Base-by-base conservation (phyloP, 2,113 vertebrate genomes). In the Aramus guarauna region DNA sequence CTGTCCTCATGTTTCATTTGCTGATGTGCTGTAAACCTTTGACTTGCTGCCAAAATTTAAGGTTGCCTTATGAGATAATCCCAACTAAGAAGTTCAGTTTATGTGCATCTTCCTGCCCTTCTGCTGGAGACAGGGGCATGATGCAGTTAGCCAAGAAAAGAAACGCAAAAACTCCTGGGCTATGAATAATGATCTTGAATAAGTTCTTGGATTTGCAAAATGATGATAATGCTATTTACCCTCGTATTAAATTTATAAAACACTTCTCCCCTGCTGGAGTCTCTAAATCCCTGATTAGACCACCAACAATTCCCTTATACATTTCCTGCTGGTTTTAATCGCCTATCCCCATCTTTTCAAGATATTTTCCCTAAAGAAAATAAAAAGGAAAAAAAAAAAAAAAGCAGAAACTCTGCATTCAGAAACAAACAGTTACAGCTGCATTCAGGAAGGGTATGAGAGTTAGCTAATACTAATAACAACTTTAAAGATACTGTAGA, bases 91-190 rank as follows among this genome's bases (percentile, higher is more conserved):
- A 75, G 66, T 76, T 95, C 77, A 71, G 74, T 62, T 41, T 32
- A 69, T 94, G 53, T 87, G 86, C 94, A 75, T 93, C 96, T 93
- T 94, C n/a, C 90, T 95, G 86, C 56, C 85, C 71, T 91, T 83
- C 80, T 88, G 58, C 66, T 93, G 48, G 86, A 93, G 66, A 72
- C 30, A 71, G 89, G 26, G 53, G 29, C 62, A 92, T 55, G 90
- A 94, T 93, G 74, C 83, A 95, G 84, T 75, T 53, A 82, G 80
- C 91, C 91, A 91, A 96, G 84, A 92, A 95, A 92, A 97, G 77
- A 89, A 96, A 60, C 43, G 84, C 58, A 72, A 78, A 75, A 86
- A 56, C 80, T 92, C 45, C n/a, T 60, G 19, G 66, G 48, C 66
- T 79, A n/a, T 72, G 77, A 95, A 90, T 75, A 96, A 78, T 53